Evolutionary conservation across 2,888 invertebrate genomes (phyloP), one percentile per base, ranked within the genome.

Genomic region (Synanthedon myopaeformis): DNA sequence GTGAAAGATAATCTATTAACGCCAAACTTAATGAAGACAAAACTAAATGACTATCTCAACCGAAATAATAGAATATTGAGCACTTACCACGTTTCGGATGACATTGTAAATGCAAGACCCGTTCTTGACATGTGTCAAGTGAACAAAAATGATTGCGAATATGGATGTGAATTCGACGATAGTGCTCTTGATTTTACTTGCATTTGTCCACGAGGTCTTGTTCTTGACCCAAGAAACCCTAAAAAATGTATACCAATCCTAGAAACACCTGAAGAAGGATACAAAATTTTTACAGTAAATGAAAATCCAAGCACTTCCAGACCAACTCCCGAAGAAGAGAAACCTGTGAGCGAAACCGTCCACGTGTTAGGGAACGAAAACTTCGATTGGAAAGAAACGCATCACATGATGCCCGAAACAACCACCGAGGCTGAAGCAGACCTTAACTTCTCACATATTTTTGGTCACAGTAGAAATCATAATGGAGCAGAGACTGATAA

Each of bases 141-240:
- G 54, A 88, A 90, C 58, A 91, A 90, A 57, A 88, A 91, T 59
- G 80, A 88, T 51, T 95, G 94, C 67, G 89, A 92, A 59, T 86
- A 92, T 60, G 83, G 79, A 11, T 95, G 94, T 70, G 77, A 82
- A 53, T 94, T 92, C 65, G 90, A 93, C 70, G 91, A 91, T 64
- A 67, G 69, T 1, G 75, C 80, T 23, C 86, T 92, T 54, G 89
- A 90, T 52, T 94, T 94, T 67, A 76, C 75, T 41, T 95, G 94
- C 69, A 83, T 76, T 3, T 94, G 94, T 70, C 90, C 90, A 10
- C 72, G 78, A 45, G 89, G 89, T 41, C 76, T 82, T 67, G 80
- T 85, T 12, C 57, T 78, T 52, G 79, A 83, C 55, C 73, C 79
- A 58, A 61, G 65, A 42, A 75, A 82, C 54, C 71, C 75, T 67